A percentile compares a stretch with the other conserved stretches of the same genome.
phyloP scores from a whole-genome alignment of 2,113 vertebrate genomes.

The Rhadina sibilatrix region DNA sequence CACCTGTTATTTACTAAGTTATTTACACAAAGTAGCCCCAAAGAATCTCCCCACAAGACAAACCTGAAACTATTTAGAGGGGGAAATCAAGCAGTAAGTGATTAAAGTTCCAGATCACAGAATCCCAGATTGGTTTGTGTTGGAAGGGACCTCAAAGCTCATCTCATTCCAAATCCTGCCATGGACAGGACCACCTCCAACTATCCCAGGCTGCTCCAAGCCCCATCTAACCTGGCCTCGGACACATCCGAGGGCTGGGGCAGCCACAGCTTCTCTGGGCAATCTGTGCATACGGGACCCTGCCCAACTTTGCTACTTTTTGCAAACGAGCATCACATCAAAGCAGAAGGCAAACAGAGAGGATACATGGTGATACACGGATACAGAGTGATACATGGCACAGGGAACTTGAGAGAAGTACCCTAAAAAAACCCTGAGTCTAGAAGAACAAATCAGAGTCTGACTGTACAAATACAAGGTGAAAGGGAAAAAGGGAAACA shows the following conservation, averaged over 20 bases:
- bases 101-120: not conserved
- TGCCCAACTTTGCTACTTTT: not conserved
- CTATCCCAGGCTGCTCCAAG: not conserved
- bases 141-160: not conserved
- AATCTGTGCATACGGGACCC: not conserved
- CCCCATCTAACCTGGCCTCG: not conserved
- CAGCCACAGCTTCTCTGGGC: not conserved
- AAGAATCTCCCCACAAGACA: not conserved
- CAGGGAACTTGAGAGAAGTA: not conserved
- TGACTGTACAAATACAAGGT: not conserved
- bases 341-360: not conserved
- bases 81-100: not conserved
- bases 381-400: fast-evolving
- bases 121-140: not conserved
- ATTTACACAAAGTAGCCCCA: not conserved
- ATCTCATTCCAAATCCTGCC: not conserved
- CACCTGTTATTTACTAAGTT: not conserved
- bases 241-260: not conserved
- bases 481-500: not conserved
- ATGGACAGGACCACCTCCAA: too few species aligned
- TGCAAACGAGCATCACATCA: not conserved
- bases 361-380: fast-evolving
- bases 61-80: not conserved
- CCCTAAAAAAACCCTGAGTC: not conserved
- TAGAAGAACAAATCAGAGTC: not conserved